Conservation (phyloP, 1,140 invertebrate species). For the Bombyx mori region ASM3026992v2 NC_085129.1:4785001-4785500, state of each 20-base stretch:
- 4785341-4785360: too few relatives aligned
- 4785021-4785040: constrained; percentile 42
- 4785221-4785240: constrained; percentile 28
- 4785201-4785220: constrained; percentile 50
- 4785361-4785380: too few relatives aligned
- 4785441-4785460: too few relatives aligned
- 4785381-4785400: too few relatives aligned
- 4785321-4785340: too few relatives aligned
- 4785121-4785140: constrained; percentile 47
- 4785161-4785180: constrained; percentile 35
- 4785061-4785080: constrained; percentile 44
- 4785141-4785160: constrained; percentile 56
- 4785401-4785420: too few relatives aligned
- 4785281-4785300: too few relatives aligned
- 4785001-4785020: constrained; percentile 62
- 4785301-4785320: too few relatives aligned
- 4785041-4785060: constrained; percentile 39
- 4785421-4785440: too few relatives aligned
- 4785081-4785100: constrained; percentile 54
- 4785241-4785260: constrained; percentile 5
- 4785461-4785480: too few relatives aligned
- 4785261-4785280: too few relatives aligned
- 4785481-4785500: too few relatives aligned
- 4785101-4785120: constrained; percentile 58
- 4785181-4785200: constrained; percentile 46